These are phyloP conservation scores for Clarias laeviceps DNA, from an alignment of 2,797 vertebrate genomes.

Conservation along the genomic window DNA sequence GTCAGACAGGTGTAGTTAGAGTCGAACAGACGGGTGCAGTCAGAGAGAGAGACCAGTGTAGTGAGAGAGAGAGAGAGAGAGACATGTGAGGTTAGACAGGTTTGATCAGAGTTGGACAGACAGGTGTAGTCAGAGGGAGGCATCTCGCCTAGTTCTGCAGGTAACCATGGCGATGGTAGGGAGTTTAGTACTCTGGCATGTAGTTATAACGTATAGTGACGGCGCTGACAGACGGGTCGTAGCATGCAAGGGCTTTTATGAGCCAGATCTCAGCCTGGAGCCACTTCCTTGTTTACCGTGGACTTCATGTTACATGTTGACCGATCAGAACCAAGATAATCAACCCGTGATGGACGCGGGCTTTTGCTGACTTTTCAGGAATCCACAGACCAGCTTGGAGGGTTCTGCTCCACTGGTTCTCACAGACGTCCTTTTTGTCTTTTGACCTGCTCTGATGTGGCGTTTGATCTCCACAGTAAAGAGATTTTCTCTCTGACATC, in stretches of 20 bases:
- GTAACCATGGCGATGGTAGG: constrained; percentile 48
- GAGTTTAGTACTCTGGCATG: constrained; percentile 3
- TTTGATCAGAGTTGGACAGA: not conserved
- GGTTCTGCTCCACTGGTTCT: constrained; percentile 26
- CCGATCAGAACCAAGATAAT: not conserved
- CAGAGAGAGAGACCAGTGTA: not conserved
- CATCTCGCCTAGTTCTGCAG: constrained; percentile 4
- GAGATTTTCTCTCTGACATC: constrained; percentile 36
- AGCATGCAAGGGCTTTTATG: constrained; percentile 37
- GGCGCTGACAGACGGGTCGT: constrained; percentile 36
- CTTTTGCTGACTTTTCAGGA: not conserved
- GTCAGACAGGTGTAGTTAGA: not conserved
- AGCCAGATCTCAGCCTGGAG: constrained; percentile 21
- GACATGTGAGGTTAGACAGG: no score
- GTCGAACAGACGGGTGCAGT: no score
- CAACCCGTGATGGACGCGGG: not conserved
- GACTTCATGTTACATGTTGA: not conserved
- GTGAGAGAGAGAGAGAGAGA: not conserved
- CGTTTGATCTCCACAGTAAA: constrained; percentile 52
- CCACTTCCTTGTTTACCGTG: not conserved
- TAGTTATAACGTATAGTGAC: constrained; percentile 38
- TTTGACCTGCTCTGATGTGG: constrained; percentile 46
- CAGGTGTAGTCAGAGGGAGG: not conserved
- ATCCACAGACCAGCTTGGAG: not conserved
- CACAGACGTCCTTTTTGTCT: constrained; percentile 10